Conservation (phyloP, 1,140 invertebrate species). For the Zaprionus taronus region DNA sequence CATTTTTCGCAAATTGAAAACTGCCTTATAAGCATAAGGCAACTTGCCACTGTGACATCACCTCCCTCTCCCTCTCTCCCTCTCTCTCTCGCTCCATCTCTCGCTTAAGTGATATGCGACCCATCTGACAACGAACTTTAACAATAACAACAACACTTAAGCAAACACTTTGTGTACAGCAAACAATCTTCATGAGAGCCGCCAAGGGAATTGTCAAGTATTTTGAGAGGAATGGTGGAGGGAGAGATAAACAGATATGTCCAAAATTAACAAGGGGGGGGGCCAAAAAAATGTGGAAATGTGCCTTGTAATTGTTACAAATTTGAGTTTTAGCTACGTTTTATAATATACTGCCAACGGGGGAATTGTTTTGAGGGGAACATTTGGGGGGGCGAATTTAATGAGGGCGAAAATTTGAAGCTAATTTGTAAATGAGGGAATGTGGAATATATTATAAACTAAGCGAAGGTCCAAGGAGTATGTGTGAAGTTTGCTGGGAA, state of each 20-base stretch:
- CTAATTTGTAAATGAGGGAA: neutral
- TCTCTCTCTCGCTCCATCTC: neutral
- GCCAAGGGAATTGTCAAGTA: slow-evolving; percentile 30
- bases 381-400: neutral
- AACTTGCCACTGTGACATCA: too few species aligned
- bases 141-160: slow-evolving; percentile 18
- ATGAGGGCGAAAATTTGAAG: neutral
- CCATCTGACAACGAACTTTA: neutral
- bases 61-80: too few species aligned
- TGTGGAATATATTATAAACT: neutral
- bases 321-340: slow-evolving; percentile 34
- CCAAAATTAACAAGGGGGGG: neutral
- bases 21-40: slow-evolving; percentile 11
- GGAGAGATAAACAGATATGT: neutral
- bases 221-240: neutral
- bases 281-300: neutral
- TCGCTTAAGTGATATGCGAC: neutral
- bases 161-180: slow-evolving; percentile 15
- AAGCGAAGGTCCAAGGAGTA: neutral
- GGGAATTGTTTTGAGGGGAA: slow-evolving; percentile 13
- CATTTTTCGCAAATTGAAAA: slow-evolving; percentile 35
- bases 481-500: too few species aligned
- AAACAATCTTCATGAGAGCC: neutral
- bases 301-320: slow-evolving; percentile 41
- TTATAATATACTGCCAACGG: slow-evolving; percentile 13